Percentiles rank a stretch among this genome's conserved stretches.
These are phyloP conservation scores for Choloepus hoffmanni DNA, from an alignment of 2,113 vertebrate species.

Conservation along the genomic window DNA sequence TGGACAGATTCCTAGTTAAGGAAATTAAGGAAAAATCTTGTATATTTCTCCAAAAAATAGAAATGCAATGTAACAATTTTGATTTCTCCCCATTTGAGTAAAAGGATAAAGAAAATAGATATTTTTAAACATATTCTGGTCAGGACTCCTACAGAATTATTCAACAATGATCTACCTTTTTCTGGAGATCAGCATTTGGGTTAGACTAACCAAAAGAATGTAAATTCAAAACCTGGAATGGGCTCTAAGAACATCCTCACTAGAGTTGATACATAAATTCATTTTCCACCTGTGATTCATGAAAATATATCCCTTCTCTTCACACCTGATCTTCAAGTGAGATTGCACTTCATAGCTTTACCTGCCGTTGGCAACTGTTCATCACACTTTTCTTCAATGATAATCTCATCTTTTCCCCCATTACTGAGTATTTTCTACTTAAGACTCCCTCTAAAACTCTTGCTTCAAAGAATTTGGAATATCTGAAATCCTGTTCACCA, in stretches of 20 bases:
- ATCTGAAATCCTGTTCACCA: constrained; percentile 14
- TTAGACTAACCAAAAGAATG: constrained; percentile 5
- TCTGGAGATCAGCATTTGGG: background rate
- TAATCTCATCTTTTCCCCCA: background rate
- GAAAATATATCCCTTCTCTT: background rate
- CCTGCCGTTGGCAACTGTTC: background rate
- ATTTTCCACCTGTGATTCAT: constrained; percentile 47
- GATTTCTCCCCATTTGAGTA: constrained; percentile 20
- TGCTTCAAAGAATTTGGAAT: background rate
- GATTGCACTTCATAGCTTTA: background rate
- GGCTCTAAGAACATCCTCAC: background rate
- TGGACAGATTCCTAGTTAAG: constrained; percentile 28
- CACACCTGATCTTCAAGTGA: constrained; percentile 29
- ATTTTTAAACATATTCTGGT: constrained; percentile 39
- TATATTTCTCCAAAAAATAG: constrained; percentile 17
- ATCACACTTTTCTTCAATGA: background rate
- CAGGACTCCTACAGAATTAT: background rate
- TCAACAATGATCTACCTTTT: constrained; percentile 17
- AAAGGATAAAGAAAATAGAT: background rate
- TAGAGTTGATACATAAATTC: background rate
- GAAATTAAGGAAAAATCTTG: constrained; percentile 2
- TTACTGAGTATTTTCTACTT: constrained; percentile 41
- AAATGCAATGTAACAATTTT: constrained; percentile 40
- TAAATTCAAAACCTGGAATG: background rate
- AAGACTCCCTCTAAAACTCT: constrained; percentile 8